A percentile compares a stretch with the other conserved stretches of the same genome.
Evolutionary conservation across 92 coral and sea anemone species (phyloP).

Genomic region (Phenganax stokvisi): DNA sequence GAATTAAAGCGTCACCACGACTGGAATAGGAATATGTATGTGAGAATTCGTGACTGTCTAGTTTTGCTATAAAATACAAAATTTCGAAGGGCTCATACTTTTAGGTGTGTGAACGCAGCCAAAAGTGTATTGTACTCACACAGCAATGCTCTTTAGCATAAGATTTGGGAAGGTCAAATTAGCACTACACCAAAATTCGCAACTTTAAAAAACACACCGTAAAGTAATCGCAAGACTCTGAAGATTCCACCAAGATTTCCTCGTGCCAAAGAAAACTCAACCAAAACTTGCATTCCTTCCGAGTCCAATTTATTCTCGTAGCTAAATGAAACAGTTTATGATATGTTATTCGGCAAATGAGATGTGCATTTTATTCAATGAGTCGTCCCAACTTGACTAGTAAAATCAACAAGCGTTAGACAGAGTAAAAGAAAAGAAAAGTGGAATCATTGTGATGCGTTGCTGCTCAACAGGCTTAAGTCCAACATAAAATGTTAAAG

Average conservation of each 20-base stretch:
- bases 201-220: slow-evolving; percentile 56
- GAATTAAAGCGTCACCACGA: background rate
- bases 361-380: no score
- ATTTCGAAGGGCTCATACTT: background rate
- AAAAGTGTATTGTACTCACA: background rate
- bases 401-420: no score
- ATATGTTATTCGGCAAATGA: background rate
- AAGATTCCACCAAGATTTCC: slow-evolving; percentile 93
- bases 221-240: slow-evolving; percentile 76
- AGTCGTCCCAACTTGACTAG: no score
- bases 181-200: background rate
- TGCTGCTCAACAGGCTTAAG: no score
- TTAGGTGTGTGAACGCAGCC: background rate
- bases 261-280: slow-evolving; percentile 85
- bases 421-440: no score
- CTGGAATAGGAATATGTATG: background rate
- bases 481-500: no score
- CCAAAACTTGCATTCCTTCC: slow-evolving; percentile 72
- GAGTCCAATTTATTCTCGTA: slow-evolving; percentile 71
- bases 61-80: background rate
- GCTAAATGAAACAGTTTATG: slow-evolving; percentile 36
- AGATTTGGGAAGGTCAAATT: no score
- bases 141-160: no score
- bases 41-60: background rate
- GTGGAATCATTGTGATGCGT: no score